These are phyloP conservation scores for Micoletzkya japonica DNA, from an alignment of 2,888 invertebrate species.

Conservation along the genomic window DNA sequence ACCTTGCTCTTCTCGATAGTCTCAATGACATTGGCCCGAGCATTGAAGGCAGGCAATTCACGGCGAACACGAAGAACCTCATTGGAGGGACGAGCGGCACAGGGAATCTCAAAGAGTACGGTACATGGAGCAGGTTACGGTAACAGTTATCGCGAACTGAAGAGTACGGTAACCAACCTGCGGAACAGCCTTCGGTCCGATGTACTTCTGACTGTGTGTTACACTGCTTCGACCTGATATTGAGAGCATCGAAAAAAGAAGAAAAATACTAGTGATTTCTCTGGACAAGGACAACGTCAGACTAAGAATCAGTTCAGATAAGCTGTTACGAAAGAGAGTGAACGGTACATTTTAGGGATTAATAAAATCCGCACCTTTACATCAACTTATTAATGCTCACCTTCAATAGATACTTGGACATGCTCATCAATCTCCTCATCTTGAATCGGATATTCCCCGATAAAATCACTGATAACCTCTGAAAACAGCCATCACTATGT, in stretches of 20 bases:
- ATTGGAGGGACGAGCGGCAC: not conserved
- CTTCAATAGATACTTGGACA: conserved; percentile 21
- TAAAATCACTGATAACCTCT: conserved; percentile 27
- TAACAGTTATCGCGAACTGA: not conserved
- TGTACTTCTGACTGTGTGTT: conserved; percentile 10
- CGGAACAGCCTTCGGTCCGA: not conserved
- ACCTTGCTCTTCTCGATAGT: conserved; percentile 36
- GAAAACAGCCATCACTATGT: no score
- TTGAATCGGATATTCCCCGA: conserved; percentile 31
- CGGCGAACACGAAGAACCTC: conserved; percentile 37
- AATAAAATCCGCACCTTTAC: not conserved
- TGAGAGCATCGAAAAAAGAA: no score
- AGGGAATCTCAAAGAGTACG: conserved; percentile 29
- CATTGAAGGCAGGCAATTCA: conserved; percentile 42
- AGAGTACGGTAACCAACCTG: conserved; percentile 5
- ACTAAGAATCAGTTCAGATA: not conserved
- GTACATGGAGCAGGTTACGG: not conserved
- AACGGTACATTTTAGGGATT: not conserved
- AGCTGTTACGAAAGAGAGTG: not conserved
- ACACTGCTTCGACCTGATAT: conserved; percentile 3
- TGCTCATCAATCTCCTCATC: conserved; percentile 32
- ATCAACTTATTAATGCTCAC: conserved; percentile 23
- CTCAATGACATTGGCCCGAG: conserved; percentile 36
- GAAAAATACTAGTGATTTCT: not conserved
- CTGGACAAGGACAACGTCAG: no score